A percentile compares a stretch with the other conserved stretches of the same genome.
Evolutionary conservation across 1,140 invertebrate species (phyloP).

Genomic region (Drosophila tani): DNA sequence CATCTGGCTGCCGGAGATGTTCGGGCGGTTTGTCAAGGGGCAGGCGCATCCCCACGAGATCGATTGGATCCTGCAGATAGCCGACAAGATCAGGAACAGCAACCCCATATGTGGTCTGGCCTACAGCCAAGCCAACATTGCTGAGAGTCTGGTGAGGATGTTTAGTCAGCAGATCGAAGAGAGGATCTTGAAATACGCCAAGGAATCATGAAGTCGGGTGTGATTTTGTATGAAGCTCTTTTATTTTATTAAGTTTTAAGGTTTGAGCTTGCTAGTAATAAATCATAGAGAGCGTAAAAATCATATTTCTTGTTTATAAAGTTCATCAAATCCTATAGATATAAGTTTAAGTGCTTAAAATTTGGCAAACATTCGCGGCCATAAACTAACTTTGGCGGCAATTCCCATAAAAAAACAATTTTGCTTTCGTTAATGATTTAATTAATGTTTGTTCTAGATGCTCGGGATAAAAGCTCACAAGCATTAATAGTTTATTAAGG

Average conservation of each 20-base stretch:
- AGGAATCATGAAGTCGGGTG: neutral
- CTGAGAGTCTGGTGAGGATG: constrained; percentile 11
- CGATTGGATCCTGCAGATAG: constrained; percentile 98
- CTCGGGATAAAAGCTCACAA: neutral
- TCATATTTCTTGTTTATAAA: neutral
- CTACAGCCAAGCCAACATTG: constrained; percentile 28
- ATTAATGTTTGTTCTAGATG: too few relatives aligned
- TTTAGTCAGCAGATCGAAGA: constrained; percentile 37
- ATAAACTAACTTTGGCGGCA: constrained; percentile 9
- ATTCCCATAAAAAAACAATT: too few relatives aligned
- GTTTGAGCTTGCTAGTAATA: too few relatives aligned
- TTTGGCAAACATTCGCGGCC: neutral
- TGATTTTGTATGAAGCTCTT: neutral
- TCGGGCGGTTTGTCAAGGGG: constrained; percentile 89
- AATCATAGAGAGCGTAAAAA: neutral
- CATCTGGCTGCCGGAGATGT: constrained; percentile 98
- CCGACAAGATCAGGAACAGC: constrained; percentile 99
- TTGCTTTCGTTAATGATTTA: too few relatives aligned
- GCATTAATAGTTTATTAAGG: constrained; percentile 3
- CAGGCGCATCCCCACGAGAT: constrained; percentile 97
- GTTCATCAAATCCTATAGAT: neutral
- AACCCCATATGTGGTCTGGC: constrained; percentile 97
- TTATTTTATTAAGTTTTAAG: too few relatives aligned
- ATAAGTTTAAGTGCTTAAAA: too few relatives aligned
- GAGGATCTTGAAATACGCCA: constrained; percentile 30